phyloP scores from a whole-genome alignment of 2,888 invertebrate genomes.

The Apamea monoglypha region DNA sequence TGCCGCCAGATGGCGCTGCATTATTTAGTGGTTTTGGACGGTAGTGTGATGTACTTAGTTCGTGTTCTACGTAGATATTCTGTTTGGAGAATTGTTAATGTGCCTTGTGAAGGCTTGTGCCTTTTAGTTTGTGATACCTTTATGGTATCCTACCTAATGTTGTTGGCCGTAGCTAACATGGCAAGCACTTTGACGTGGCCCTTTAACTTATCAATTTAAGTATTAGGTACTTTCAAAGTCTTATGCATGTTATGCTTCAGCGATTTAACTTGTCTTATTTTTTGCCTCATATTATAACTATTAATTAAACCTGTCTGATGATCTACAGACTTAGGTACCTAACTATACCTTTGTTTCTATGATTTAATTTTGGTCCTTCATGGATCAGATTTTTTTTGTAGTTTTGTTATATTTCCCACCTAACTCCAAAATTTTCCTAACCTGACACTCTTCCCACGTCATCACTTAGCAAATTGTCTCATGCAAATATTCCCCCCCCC shows the following conservation, averaged over 20 bases:
- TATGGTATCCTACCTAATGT: background rate
- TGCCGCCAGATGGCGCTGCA: constrained; percentile 63
- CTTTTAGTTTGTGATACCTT: constrained; percentile 1
- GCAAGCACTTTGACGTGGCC: background rate
- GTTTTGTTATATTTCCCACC: background rate
- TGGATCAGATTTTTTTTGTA: background rate
- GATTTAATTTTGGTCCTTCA: background rate
- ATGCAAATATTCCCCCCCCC: constrained; percentile 67
- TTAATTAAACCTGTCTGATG: background rate
- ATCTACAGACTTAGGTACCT: background rate
- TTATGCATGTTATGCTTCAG: background rate
- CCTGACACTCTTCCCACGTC: constrained; percentile 48
- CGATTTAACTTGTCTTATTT: background rate
- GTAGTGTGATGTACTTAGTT: constrained; percentile 44
- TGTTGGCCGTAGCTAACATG: background rate
- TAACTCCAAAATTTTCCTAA: background rate
- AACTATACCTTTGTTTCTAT: too few relatives aligned
- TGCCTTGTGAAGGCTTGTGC: background rate
- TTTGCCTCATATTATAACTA: background rate
- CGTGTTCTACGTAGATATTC: constrained; percentile 27
- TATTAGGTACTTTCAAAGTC: background rate
- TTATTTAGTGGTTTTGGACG: constrained; percentile 66
- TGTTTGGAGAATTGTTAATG: constrained; percentile 40
- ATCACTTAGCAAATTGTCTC: constrained; percentile 73
- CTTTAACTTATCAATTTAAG: background rate